Conservation (phyloP, 2,888 invertebrate genomes). For the Eutolmus rufibarbis region DNA sequence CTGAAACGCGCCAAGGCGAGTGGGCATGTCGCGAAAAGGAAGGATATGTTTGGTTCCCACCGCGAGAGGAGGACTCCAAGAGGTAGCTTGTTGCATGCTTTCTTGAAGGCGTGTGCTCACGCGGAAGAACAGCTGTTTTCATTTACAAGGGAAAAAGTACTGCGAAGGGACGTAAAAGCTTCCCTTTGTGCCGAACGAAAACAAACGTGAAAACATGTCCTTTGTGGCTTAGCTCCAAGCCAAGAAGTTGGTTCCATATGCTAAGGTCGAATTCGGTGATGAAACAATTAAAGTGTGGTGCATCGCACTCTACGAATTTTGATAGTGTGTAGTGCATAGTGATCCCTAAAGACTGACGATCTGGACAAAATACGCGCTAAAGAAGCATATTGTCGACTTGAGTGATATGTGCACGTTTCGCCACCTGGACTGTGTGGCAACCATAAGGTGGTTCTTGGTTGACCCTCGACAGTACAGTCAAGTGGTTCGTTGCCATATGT, state of each 20-base stretch:
- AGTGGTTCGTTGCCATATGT: not conserved
- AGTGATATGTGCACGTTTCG: not conserved
- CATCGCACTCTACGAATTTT: not conserved
- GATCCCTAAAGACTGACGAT: not conserved
- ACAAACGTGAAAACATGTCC: slow-evolving; percentile 12
- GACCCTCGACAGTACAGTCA: not conserved
- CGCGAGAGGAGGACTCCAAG: not conserved
- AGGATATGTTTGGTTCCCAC: not conserved
- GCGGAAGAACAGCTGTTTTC: slow-evolving; percentile 24
- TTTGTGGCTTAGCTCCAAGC: not conserved
- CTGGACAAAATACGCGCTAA: not conserved
- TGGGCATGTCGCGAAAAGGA: slow-evolving; percentile 9
- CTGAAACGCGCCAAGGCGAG: not conserved
- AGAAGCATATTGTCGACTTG: not conserved
- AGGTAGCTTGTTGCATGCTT: slow-evolving; percentile 18
- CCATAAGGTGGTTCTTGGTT: not conserved
- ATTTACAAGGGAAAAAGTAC: slow-evolving; percentile 8
- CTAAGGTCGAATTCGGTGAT: not conserved
- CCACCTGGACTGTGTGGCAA: not conserved
- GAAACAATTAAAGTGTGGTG: not conserved
- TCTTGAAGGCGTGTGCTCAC: slow-evolving; percentile 24
- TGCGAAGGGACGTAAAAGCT: slow-evolving; percentile 8
- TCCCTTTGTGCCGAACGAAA: not conserved
- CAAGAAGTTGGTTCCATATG: not conserved
- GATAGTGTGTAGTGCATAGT: not conserved